Conservation (phyloP, 2,113 vertebrate genomes). For the Furnarius figulus region DNA sequence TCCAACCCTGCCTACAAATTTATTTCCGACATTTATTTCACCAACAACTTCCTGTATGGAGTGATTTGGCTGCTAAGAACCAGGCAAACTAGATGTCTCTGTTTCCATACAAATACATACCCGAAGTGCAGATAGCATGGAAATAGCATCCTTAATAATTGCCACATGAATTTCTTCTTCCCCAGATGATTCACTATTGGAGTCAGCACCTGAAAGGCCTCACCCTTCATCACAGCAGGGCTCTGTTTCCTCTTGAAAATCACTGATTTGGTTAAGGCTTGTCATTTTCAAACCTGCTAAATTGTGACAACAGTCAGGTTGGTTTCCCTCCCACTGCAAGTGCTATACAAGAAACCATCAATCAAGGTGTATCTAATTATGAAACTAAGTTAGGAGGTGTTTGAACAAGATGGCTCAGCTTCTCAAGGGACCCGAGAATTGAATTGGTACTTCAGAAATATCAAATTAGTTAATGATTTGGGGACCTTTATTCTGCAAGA, state of each 20-base stretch:
- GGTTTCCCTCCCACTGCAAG: conserved; percentile 58
- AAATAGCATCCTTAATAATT: not conserved
- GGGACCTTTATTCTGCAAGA: conserved; percentile 77
- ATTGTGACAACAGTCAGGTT: conserved; percentile 71
- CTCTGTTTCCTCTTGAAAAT: conserved; percentile 49
- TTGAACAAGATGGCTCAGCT: conserved; percentile 74
- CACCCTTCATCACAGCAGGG: not conserved
- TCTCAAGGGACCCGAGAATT: conserved; percentile 70
- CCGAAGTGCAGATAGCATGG: not conserved
- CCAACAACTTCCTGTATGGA: not conserved
- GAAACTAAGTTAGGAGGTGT: conserved; percentile 81
- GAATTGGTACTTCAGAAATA: conserved; percentile 77
- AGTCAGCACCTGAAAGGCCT: not conserved
- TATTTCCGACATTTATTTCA: not conserved
- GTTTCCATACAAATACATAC: not conserved
- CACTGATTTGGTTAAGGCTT: conserved; percentile 47
- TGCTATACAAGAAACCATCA: conserved; percentile 61
- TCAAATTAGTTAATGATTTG: conserved; percentile 84
- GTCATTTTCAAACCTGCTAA: conserved; percentile 56
- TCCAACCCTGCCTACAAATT: not conserved
- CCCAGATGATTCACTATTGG: not conserved
- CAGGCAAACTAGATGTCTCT: not conserved
- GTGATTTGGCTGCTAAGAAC: not conserved
- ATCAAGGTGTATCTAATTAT: conserved; percentile 79
- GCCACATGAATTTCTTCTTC: not conserved